Evolutionary conservation across 1,140 invertebrate species (phyloP).

Genomic region (Cherax destructor): DNA sequence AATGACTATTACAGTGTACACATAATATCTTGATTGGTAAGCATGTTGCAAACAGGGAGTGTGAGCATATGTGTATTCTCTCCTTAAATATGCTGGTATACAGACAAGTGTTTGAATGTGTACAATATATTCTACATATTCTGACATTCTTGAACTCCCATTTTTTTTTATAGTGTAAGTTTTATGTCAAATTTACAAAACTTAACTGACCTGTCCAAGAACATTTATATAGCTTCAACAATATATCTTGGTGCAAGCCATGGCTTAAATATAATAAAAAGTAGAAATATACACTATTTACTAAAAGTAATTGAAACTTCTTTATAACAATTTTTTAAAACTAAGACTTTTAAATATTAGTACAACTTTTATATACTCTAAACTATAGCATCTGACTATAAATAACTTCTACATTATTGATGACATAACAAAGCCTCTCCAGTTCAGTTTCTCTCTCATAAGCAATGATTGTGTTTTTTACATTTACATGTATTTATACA

Average conservation of each 20-base stretch:
- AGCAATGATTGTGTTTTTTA: neutral
- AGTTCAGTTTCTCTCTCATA: neutral
- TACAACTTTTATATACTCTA: slow-evolving; percentile 1
- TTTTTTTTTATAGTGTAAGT: neutral
- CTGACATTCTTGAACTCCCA: neutral
- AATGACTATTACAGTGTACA: too few relatives aligned
- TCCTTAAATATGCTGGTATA: too few relatives aligned
- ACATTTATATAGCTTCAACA: slow-evolving; percentile 12
- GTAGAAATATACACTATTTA: slow-evolving; percentile 30
- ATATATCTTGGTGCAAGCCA: slow-evolving; percentile 18
- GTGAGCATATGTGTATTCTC: too few relatives aligned
- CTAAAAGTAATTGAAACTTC: slow-evolving; percentile 18
- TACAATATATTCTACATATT: neutral
- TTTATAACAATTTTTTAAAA: neutral
- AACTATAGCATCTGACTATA: slow-evolving; percentile 8
- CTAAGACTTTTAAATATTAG: slow-evolving; percentile 26
- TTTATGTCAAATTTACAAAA: neutral
- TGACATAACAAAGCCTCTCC: slow-evolving; percentile 10
- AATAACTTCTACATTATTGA: neutral
- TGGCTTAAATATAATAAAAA: slow-evolving; percentile 14
- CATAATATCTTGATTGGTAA: too few relatives aligned
- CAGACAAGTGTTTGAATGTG: too few relatives aligned
- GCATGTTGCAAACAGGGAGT: too few relatives aligned
- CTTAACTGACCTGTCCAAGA: slow-evolving; percentile 11
- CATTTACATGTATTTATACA: neutral